Percentiles rank a stretch among this genome's conserved stretches.
Conservation (phyloP, 2,888 invertebrate genomes). For the Leptura quadrifasciata region DNA sequence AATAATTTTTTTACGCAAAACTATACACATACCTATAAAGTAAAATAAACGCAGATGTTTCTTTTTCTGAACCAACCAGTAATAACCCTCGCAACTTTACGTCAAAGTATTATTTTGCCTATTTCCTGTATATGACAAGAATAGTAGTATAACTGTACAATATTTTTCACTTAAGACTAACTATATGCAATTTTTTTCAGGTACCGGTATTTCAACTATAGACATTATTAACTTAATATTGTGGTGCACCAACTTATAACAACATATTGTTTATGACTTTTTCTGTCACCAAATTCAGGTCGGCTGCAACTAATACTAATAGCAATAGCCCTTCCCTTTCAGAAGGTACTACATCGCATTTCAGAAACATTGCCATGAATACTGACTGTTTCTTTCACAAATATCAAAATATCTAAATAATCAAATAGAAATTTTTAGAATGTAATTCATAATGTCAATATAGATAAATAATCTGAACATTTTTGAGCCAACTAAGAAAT, state of each 20-base stretch:
- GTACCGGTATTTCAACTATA: constrained; percentile 62
- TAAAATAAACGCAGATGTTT: neutral
- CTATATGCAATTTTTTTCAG: constrained; percentile 67
- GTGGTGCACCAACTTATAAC: constrained; percentile 47
- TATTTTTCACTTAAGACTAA: constrained; percentile 56
- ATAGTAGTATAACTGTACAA: constrained; percentile 56
- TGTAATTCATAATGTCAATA: too few species aligned
- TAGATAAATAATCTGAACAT: too few species aligned
- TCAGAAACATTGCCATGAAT: too few species aligned
- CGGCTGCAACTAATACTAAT: neutral
- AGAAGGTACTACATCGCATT: too few species aligned
- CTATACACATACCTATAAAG: constrained; percentile 7
- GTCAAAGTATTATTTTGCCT: constrained; percentile 9
- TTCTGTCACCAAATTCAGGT: constrained; percentile 28
- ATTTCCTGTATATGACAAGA: constrained; percentile 45
- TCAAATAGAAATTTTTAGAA: too few species aligned
- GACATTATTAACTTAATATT: constrained; percentile 43
- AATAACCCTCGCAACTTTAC: neutral
- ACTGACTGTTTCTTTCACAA: too few species aligned
- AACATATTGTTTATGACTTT: constrained; percentile 38
- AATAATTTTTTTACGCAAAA: constrained; percentile 4
- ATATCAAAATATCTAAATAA: too few species aligned
- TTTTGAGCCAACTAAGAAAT: too few species aligned
- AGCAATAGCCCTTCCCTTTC: neutral
- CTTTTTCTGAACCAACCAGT: neutral